Evolutionary conservation across 1,140 invertebrate genomes (phyloP).

Genomic region (Plutomurus gul): DNA sequence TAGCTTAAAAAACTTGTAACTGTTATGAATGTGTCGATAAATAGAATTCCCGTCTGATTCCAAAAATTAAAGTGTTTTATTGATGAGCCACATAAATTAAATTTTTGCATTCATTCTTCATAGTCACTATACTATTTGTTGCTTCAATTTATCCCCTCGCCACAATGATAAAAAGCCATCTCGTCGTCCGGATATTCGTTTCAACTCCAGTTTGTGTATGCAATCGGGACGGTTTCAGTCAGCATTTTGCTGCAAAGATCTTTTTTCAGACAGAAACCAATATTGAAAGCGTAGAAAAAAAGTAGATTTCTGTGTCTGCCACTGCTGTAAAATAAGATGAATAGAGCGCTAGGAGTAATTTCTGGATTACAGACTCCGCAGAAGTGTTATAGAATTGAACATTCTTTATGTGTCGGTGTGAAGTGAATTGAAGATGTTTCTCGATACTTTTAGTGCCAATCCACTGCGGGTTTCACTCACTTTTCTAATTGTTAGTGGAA

Average conservation of each 20-base stretch:
- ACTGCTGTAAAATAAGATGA: too few species aligned
- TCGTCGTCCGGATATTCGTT: too few species aligned
- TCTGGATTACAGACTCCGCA: too few species aligned
- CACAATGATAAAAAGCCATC: too few species aligned
- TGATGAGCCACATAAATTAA: neutral
- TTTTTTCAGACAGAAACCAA: too few species aligned
- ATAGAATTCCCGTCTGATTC: neutral
- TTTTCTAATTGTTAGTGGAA: neutral
- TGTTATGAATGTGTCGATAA: neutral
- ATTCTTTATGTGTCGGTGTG: too few species aligned
- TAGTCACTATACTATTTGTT: too few species aligned
- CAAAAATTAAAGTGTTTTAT: neutral
- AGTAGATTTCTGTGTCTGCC: too few species aligned
- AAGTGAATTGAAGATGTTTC: neutral
- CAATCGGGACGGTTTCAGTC: neutral
- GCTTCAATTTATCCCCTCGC: too few species aligned
- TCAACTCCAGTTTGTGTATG: neutral
- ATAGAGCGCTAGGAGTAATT: too few species aligned
- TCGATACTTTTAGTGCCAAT: neutral
- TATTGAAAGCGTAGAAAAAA: too few species aligned
- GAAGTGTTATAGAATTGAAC: too few species aligned
- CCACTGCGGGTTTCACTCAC: neutral
- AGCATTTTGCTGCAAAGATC: neutral
- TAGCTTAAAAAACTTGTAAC: neutral
- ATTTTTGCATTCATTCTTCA: neutral